Conservation (phyloP, 2,113 vertebrate species). For the Ptychochromis oligacanthus region DNA sequence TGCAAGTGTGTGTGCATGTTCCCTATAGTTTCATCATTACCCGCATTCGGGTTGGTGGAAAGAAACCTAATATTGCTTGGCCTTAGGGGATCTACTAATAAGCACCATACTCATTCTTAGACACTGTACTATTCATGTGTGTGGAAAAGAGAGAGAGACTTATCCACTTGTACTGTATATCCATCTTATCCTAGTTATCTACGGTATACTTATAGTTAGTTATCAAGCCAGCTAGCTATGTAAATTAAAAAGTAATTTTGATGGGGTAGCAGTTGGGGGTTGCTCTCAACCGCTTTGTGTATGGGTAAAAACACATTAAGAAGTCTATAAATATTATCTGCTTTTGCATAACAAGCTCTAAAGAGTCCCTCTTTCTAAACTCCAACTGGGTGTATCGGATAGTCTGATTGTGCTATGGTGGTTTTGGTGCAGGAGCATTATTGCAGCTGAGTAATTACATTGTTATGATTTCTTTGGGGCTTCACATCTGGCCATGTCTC, state of each 20-base stretch:
- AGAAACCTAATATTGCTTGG: constrained; percentile 13
- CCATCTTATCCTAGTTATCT: not conserved
- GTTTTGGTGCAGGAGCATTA: not conserved
- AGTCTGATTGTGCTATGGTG: not conserved
- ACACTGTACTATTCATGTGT: not conserved
- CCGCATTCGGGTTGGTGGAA: not conserved
- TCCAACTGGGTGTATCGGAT: not conserved
- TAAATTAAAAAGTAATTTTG: not conserved
- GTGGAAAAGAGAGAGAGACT: not conserved
- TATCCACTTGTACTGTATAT: not conserved
- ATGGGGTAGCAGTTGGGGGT: not conserved
- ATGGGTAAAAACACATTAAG: not conserved
- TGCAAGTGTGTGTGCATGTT: not conserved
- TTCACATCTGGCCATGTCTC: not conserved
- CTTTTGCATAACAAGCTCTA: not conserved
- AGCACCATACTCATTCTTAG: not conserved
- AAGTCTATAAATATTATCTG: not conserved
- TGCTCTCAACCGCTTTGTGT: not conserved
- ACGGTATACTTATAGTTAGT: not conserved
- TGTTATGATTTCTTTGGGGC: not conserved
- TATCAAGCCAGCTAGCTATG: not conserved
- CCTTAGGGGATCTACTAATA: constrained; percentile 33
- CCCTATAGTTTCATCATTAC: constrained; percentile 16
- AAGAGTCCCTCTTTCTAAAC: not conserved
- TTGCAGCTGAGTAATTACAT: not conserved